phyloP scores from a whole-genome alignment of 2,797 vertebrate species.

The Protonibea diacanthus region DNA sequence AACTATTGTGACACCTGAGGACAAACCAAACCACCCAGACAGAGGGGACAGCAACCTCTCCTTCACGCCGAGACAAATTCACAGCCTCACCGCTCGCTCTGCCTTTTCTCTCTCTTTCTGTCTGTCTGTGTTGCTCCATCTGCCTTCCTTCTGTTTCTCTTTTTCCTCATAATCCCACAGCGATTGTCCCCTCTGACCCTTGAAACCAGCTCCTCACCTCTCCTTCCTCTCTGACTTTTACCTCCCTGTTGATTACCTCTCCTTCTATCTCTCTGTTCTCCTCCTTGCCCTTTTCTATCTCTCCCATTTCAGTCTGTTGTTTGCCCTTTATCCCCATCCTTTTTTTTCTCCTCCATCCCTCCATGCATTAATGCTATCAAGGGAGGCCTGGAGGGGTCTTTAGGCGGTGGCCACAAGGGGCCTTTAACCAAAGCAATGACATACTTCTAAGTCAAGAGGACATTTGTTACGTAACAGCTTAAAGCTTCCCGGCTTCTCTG shows the following conservation, averaged over 20 bases:
- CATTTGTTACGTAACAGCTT: constrained; percentile 77
- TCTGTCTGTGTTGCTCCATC: background rate
- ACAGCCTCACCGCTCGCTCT: constrained; percentile 23
- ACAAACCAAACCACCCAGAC: constrained; percentile 39
- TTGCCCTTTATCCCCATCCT: constrained; percentile 18
- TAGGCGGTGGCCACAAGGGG: constrained; percentile 51
- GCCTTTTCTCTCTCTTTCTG: background rate
- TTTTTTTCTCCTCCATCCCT: constrained; percentile 29
- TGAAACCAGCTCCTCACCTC: constrained; percentile 6
- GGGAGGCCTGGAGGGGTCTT: constrained; percentile 57
- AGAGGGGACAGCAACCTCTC: constrained; percentile 16
- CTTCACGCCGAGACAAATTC: constrained; percentile 46
- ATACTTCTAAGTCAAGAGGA: constrained; percentile 79
- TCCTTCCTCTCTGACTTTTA: background rate
- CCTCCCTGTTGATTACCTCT: constrained; percentile 7
- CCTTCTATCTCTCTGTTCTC: background rate
- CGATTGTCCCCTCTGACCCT: constrained; percentile 16
- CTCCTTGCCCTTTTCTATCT: constrained; percentile 28
- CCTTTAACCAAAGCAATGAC: constrained; percentile 72
- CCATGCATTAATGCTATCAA: constrained; percentile 59
- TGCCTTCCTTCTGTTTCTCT: constrained; percentile 14
- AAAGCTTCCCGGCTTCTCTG: constrained; percentile 66
- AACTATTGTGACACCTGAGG: constrained; percentile 58
- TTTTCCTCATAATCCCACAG: constrained; percentile 28
- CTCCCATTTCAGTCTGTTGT: constrained; percentile 16